Conservation (phyloP, 2,113 vertebrate genomes). For the Colossoma macropomum region DNA sequence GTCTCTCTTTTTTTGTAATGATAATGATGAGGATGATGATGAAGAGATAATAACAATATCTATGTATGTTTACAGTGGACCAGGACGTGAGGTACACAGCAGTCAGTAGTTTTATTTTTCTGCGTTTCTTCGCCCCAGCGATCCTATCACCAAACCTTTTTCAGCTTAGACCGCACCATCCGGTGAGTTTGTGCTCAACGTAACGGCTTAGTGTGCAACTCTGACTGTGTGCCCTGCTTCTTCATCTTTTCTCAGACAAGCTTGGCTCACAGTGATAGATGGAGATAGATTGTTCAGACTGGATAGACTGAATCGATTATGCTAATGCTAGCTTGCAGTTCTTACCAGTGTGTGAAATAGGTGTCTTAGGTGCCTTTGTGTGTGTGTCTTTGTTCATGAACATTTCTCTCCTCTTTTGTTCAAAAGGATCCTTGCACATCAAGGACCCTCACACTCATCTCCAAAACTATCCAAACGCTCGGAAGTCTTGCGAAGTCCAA, state of each 20-base stretch:
- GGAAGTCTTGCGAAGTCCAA: constrained; percentile 98
- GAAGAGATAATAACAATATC: background rate
- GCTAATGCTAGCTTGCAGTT: background rate
- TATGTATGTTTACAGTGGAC: constrained; percentile 78
- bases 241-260: background rate
- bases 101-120: constrained; percentile 98
- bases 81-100: constrained; percentile 95
- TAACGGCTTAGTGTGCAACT: background rate
- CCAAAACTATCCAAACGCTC: constrained; percentile 97
- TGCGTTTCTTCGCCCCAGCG: constrained; percentile 96
- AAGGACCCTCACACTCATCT: constrained; percentile 95
- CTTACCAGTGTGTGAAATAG: background rate
- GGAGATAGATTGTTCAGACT: no score
- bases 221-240: background rate
- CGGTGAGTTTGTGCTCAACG: constrained; percentile 79
- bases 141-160: constrained; percentile 98
- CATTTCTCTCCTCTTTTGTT: constrained; percentile 1
- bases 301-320: background rate
- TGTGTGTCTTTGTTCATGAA: background rate
- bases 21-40: background rate
- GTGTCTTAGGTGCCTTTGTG: background rate
- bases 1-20: no score
- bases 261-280: background rate
- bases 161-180: constrained; percentile 93
- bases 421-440: constrained; percentile 92